Evolutionary conservation across 2,888 invertebrate species (phyloP).

Genomic region (Urechis unicinctus): DNA sequence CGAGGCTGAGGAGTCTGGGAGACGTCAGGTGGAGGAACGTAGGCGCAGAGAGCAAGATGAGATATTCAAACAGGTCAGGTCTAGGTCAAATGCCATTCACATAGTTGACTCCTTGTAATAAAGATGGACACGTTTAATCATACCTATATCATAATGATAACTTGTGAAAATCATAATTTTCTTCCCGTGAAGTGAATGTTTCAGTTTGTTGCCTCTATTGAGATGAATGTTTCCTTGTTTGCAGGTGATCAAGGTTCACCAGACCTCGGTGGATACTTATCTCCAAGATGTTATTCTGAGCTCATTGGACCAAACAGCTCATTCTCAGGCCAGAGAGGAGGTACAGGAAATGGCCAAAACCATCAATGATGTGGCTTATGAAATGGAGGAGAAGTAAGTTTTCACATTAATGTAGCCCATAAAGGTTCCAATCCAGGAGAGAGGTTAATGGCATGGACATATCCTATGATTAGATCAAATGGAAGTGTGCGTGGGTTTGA

Average conservation of each 20-base stretch:
- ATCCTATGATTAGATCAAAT: too few relatives aligned
- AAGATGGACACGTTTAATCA: neutral
- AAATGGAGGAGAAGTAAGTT: conserved; percentile 47
- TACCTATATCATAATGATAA: neutral
- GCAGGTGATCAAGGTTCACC: conserved; percentile 58
- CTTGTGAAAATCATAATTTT: neutral
- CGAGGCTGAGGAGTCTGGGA: conserved; percentile 75
- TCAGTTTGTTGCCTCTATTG: too few relatives aligned
- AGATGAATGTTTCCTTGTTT: neutral
- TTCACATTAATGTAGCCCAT: too few relatives aligned
- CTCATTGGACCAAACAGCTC: conserved; percentile 58
- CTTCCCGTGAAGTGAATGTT: too few relatives aligned
- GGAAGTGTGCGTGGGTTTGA: neutral
- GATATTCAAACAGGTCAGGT: conserved; percentile 64
- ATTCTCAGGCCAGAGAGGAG: conserved; percentile 56
- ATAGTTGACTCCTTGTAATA: neutral
- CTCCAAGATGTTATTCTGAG: conserved; percentile 61
- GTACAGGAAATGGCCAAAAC: conserved; percentile 56
- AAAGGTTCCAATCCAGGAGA: too few relatives aligned
- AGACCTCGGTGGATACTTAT: conserved; percentile 60
- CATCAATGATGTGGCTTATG: conserved; percentile 57
- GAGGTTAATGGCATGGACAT: neutral
- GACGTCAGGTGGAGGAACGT: conserved; percentile 69
- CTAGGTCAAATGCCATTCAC: too few relatives aligned
- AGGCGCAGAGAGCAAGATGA: conserved; percentile 70